phyloP scores from a whole-genome alignment of 1,140 invertebrate species.

The Drosophila pseudoananassae region DNA sequence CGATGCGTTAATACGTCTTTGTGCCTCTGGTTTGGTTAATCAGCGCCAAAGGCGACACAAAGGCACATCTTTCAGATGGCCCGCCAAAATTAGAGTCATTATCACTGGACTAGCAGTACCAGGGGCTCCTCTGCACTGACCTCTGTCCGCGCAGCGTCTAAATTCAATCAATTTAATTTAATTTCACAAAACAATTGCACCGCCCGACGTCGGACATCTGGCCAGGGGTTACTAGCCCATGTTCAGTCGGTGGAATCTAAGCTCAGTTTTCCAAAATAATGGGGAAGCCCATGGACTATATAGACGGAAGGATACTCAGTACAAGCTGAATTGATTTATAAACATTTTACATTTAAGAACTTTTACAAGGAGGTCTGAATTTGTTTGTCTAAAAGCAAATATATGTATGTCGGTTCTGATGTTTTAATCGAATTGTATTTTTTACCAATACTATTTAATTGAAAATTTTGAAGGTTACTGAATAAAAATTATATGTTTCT shows the following conservation, averaged over 20 bases:
- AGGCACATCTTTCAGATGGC: constrained; percentile 19
- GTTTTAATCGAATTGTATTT: no score
- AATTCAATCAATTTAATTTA: constrained; percentile 81
- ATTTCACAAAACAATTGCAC: constrained; percentile 77
- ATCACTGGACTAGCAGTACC: constrained; percentile 47
- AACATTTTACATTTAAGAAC: no score
- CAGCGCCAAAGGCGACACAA: constrained; percentile 47
- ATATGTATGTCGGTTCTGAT: no score
- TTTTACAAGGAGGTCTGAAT: no score
- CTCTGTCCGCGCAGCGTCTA: constrained; percentile 64
- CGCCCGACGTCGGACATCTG: constrained; percentile 21
- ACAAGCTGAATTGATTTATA: neutral
- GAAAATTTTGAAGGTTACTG: no score
- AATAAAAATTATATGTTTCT: no score
- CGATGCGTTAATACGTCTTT: constrained; percentile 51
- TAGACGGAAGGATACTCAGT: neutral
- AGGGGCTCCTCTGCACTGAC: constrained; percentile 55
- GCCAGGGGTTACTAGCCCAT: constrained; percentile 15
- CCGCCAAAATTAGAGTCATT: constrained; percentile 66
- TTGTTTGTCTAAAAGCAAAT: no score
- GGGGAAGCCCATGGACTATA: neutral
- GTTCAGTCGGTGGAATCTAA: constrained; percentile 11
- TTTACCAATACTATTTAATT: no score
- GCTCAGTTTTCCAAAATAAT: constrained; percentile 2
- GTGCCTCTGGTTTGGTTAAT: constrained; percentile 35